Percentiles rank a stretch among this genome's conserved stretches.
Conservation (phyloP, 1,140 invertebrate species). For the Cydia pomonella region DNA sequence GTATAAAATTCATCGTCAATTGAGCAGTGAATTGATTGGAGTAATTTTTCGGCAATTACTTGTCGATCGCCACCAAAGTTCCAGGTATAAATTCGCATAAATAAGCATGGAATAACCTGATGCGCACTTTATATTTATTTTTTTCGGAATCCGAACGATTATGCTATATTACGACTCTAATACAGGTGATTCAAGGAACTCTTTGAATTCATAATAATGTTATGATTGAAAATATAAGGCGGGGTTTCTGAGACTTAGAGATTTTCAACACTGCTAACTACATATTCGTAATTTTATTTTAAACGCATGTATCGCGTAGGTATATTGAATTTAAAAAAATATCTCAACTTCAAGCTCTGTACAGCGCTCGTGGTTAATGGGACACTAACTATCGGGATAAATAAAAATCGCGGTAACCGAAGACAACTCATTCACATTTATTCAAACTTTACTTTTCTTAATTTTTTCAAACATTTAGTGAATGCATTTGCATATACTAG, state of each 20-base stretch:
- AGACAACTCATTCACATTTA: too few species aligned
- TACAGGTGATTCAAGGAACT: slow-evolving; percentile 21
- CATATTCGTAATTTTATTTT: background rate
- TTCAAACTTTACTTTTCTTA: too few species aligned
- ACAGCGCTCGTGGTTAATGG: too few species aligned
- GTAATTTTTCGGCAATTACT: slow-evolving; percentile 49
- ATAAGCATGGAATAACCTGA: slow-evolving; percentile 45
- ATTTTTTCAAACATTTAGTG: too few species aligned
- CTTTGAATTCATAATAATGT: slow-evolving; percentile 22
- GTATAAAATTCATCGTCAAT: slow-evolving; percentile 36
- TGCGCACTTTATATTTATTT: slow-evolving; percentile 39
- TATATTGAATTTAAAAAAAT: too few species aligned
- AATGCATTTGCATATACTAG: too few species aligned
- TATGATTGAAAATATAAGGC: background rate
- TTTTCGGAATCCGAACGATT: slow-evolving; percentile 28
- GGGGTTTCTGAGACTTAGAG: background rate
- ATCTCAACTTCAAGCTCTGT: too few species aligned
- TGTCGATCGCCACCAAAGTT: slow-evolving; percentile 44
- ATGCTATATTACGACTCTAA: slow-evolving; percentile 31
- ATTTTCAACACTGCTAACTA: background rate
- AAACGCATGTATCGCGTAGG: too few species aligned
- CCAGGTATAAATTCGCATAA: slow-evolving; percentile 48
- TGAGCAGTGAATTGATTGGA: slow-evolving; percentile 34
- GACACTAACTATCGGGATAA: too few species aligned
- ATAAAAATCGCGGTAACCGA: too few species aligned